Percentiles rank a stretch among this genome's conserved stretches.
Evolutionary conservation across 2,888 invertebrate species (phyloP).

Genomic region (Apamea crenata): DNA sequence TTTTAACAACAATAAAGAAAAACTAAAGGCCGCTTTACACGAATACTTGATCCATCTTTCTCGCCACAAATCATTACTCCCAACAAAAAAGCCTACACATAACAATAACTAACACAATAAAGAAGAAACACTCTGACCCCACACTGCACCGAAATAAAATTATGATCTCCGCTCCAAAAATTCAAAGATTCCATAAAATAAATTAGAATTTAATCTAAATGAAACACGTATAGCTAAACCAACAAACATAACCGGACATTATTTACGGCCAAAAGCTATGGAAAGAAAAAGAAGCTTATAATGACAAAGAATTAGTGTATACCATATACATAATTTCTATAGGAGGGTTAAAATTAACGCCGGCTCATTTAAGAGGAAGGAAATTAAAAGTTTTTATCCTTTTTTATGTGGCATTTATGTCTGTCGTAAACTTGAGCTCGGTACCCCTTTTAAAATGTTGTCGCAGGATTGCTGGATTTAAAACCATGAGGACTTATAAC

Average conservation of each 20-base stretch:
- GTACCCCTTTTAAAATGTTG: conserved; percentile 83
- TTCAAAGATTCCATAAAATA: conserved; percentile 78
- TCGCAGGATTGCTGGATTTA: conserved; percentile 75
- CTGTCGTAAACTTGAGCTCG: conserved; percentile 83
- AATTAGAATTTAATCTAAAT: conserved; percentile 85
- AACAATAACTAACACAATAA: conserved; percentile 59
- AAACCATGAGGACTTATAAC: conserved; percentile 66
- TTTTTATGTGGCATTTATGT: conserved; percentile 90
- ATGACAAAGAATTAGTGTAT: conserved; percentile 86
- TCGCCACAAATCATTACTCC: conserved; percentile 5
- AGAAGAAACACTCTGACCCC: conserved; percentile 63
- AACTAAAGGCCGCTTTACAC: not conserved
- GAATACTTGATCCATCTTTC: conserved; percentile 3
- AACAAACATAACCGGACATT: conserved; percentile 86
- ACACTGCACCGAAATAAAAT: conserved; percentile 67
- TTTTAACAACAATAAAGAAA: not conserved
- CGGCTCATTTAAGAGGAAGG: conserved; percentile 85
- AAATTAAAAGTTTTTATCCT: conserved; percentile 89
- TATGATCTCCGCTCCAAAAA: conserved; percentile 68
- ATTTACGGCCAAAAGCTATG: conserved; percentile 84
- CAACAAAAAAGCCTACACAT: not conserved
- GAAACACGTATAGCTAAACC: conserved; percentile 85
- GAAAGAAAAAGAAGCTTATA: conserved; percentile 78
- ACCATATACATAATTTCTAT: conserved; percentile 74
- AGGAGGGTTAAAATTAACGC: conserved; percentile 88